Conservation (phyloP, 2,888 invertebrate genomes). For the Neoaliturus tenellus region DNA sequence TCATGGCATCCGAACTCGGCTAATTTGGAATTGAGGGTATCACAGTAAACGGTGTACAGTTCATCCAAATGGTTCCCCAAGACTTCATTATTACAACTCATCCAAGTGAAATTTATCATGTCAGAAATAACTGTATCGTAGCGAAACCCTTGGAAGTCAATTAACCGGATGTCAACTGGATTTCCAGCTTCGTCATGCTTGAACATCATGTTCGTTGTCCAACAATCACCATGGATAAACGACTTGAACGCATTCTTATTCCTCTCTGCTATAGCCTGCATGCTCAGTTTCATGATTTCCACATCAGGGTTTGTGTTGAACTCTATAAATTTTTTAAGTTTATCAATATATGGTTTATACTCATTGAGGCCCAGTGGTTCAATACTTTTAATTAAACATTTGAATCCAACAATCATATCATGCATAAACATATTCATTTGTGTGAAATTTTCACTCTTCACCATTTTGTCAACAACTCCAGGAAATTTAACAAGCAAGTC, state of each 20-base stretch:
- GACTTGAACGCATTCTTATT: not conserved
- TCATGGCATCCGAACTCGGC: not conserved
- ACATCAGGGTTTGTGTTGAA: not conserved
- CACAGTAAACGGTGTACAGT: not conserved
- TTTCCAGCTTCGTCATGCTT: not conserved
- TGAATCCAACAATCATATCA: not conserved
- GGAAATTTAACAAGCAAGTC: not conserved
- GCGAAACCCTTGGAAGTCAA: conserved; percentile 1
- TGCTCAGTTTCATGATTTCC: not conserved
- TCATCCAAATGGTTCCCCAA: not conserved
- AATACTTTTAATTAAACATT: not conserved
- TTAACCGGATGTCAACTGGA: not conserved
- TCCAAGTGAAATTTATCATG: not conserved
- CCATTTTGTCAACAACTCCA: not conserved
- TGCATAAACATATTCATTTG: not conserved
- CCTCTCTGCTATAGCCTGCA: not conserved
- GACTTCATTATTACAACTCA: conserved; percentile 5
- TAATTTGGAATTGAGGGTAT: not conserved
- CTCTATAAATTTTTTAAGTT: not conserved
- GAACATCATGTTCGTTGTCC: conserved; percentile 29
- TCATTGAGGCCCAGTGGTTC: not conserved
- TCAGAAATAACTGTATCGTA: not conserved
- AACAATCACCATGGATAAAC: not conserved
- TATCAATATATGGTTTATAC: not conserved
- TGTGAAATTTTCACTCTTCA: not conserved